Base-by-base conservation (phyloP, 2,113 vertebrate genomes). In the Spheniscus mendiculus region DNA sequence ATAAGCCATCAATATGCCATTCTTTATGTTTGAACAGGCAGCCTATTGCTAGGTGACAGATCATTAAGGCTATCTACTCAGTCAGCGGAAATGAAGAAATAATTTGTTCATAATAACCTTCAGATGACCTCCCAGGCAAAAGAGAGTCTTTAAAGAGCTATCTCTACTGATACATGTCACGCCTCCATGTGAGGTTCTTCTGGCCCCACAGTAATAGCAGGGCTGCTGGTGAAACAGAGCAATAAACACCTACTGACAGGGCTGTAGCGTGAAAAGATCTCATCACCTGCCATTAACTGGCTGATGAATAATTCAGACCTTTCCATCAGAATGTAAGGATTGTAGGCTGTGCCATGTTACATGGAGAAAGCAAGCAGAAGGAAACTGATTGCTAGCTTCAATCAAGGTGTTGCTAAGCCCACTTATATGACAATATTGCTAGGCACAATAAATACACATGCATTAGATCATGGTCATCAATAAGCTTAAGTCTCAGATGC, bases 71-170 rank as follows among this genome's bases (percentile, higher is more conserved):
- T 98, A 98, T 98, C 97, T 98, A 98, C 97, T 98, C 98, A 98
- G 98, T 98, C 98, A 98, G 98, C 45, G 87, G 97, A 98, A 98
- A 98, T 98, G 97, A 98, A 98, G 98, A 98, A 98, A 98, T 98
- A 98, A 98, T 98, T 98, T 98, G 98, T 98, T 98, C 96, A 52
- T 97, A 98, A 98, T 98, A 98, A 98, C 98, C 97, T 98, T 98
- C 96, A 98, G 93, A 98, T 98, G 98, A 99, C 98, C 98, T 98
- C 96, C 70, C 96, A 98, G 97, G 98, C 95, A 98, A 98, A 98
- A 98, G 89, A 86, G 96, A 98, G 98, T 95, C 96, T 98, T 98
- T 97, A 98, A 98, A 98, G 97, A 95, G 91, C 97, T 97, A 90
- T 97, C 94, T 98, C 92, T 97, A 79, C 97, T 66, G 71, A 97